phyloP scores from a whole-genome alignment of 2,888 invertebrate species.

The Plagodis pulveraria region DNA sequence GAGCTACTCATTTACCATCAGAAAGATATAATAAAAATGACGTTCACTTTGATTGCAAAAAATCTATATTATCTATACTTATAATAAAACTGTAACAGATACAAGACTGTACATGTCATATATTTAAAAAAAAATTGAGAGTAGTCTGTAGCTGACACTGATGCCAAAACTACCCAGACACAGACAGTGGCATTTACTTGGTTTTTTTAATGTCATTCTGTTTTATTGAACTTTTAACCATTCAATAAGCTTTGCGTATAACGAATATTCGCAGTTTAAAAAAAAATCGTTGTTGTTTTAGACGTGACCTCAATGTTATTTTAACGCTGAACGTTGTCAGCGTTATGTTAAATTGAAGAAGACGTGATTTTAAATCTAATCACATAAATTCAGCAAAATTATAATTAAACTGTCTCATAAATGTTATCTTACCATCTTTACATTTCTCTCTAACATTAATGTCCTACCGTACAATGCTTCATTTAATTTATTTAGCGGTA shows the following conservation, averaged over 20 bases:
- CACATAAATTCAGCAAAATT: constrained; percentile 19
- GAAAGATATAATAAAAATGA: too few species aligned
- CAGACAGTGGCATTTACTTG: too few species aligned
- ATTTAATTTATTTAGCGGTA: constrained; percentile 37
- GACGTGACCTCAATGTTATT: constrained; percentile 18
- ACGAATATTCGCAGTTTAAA: constrained; percentile 15
- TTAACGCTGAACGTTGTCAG: constrained; percentile 5
- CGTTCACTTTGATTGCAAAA: too few species aligned
- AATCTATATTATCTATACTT: too few species aligned
- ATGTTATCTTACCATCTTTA: constrained; percentile 19
- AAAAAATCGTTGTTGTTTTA: constrained; percentile 18
- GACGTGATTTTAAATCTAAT: constrained; percentile 21
- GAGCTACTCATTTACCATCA: too few species aligned
- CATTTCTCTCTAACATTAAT: constrained; percentile 15
- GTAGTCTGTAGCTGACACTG: too few species aligned
- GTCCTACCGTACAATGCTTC: constrained; percentile 27
- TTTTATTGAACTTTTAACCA: too few species aligned
- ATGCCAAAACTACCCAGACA: too few species aligned
- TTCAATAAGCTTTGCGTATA: constrained; percentile 13
- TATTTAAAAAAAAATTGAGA: too few species aligned
- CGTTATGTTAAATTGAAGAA: constrained; percentile 7
- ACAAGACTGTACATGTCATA: too few species aligned
- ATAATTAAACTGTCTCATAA: constrained; percentile 33
- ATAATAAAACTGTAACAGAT: too few species aligned
- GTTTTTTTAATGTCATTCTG: too few species aligned